These are phyloP conservation scores for Neoarius graeffei DNA, from an alignment of 2,113 vertebrate species.

Conservation along the genomic window DNA sequence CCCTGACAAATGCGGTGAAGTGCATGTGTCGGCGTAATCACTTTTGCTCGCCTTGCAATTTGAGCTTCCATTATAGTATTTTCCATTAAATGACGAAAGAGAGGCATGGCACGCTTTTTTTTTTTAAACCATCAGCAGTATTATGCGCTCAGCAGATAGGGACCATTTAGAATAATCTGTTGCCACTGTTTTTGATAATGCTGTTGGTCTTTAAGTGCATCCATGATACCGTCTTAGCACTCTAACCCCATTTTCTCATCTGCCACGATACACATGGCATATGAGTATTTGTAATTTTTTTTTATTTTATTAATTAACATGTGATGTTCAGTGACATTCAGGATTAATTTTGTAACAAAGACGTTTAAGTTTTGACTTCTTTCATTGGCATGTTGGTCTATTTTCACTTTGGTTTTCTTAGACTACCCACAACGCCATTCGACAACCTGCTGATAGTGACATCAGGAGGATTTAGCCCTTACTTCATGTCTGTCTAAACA, in stretches of 20 bases:
- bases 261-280: not conserved
- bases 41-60: constrained; percentile 17
- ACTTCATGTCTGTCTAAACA: not conserved
- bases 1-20: constrained; percentile 25
- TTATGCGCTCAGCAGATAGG: not conserved
- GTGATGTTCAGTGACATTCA: not conserved
- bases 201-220: constrained; percentile 8
- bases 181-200: constrained; percentile 1
- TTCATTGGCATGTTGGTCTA: not conserved
- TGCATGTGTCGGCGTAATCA: constrained; percentile 21
- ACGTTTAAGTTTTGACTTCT: not conserved
- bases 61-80: constrained; percentile 31
- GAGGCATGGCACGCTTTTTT: not conserved
- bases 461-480: not conserved
- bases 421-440: not conserved
- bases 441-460: not conserved
- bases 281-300: not conserved
- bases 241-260: not conserved
- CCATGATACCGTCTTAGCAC: not conserved
- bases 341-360: not conserved
- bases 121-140: not conserved
- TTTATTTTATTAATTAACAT: not conserved
- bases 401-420: not conserved
- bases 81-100: constrained; percentile 37
- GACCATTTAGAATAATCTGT: constrained; percentile 11